Percentiles rank a stretch among this genome's conserved stretches.
These are phyloP conservation scores for Lathamus discolor DNA, from an alignment of 2,113 vertebrate genomes.

Conservation along the genomic window DNA sequence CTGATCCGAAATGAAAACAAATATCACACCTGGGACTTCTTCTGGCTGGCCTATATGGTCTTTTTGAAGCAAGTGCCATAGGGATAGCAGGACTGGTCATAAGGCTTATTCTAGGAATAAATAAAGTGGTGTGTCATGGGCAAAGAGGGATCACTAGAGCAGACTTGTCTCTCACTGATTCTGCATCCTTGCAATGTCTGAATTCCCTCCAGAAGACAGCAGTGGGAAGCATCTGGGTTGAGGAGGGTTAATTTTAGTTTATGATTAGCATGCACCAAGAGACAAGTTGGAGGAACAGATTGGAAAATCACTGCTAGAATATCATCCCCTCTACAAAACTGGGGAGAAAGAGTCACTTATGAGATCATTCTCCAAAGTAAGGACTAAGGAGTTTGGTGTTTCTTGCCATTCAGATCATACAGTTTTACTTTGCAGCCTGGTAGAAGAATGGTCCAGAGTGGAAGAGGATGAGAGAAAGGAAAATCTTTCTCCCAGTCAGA, in stretches of 20 bases:
- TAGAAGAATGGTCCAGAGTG: not conserved
- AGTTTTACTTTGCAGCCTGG: not conserved
- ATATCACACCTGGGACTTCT: not conserved
- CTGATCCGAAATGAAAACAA: not conserved
- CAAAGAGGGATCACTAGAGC: not conserved
- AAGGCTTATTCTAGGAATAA: not conserved
- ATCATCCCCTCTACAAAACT: not conserved
- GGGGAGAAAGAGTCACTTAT: fast-evolving
- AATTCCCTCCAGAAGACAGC: not conserved
- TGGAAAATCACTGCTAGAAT: not conserved
- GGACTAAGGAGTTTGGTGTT: not conserved
- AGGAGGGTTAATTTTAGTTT: not conserved
- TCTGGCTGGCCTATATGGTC: not conserved
- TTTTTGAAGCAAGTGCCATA: not conserved
- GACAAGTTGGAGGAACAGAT: not conserved
- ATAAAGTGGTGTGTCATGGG: not conserved
- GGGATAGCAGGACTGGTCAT: not conserved
- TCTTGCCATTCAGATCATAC: not conserved
- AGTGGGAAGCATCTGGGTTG: not conserved
- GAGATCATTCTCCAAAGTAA: not conserved
- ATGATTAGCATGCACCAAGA: not conserved
- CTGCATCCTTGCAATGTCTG: not conserved
- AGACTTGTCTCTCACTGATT: not conserved
- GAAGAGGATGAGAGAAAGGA: not conserved
- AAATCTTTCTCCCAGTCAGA: not conserved